These are phyloP conservation scores for Boleophthalmus pectinirostris DNA, from an alignment of 2,113 vertebrate genomes.

Conservation along the genomic window DNA sequence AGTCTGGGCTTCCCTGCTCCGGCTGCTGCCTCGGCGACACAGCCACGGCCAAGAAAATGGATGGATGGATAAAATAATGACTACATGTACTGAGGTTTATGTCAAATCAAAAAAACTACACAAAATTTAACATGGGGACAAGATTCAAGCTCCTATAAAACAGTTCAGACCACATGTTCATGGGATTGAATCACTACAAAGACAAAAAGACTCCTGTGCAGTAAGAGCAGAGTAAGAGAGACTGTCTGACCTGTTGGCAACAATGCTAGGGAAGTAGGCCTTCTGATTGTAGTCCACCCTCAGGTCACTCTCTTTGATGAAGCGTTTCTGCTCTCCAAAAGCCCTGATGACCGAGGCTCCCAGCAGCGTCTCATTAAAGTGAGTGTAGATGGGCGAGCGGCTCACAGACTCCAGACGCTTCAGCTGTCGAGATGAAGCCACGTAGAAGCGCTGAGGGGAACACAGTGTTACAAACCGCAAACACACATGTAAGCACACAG, in stretches of 20 bases:
- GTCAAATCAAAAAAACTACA: no score
- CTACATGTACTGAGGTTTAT: no score
- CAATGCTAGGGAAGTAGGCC: constrained; percentile 93
- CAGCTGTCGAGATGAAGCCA: constrained; percentile 92
- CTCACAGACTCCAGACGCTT: constrained; percentile 94
- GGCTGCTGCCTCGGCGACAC: no score
- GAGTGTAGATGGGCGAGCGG: constrained; percentile 92
- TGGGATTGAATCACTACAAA: no score
- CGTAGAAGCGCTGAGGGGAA: constrained; percentile 87
- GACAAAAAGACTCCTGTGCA: not conserved
- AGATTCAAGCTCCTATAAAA: no score
- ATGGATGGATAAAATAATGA: no score
- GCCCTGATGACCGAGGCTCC: constrained; percentile 92
- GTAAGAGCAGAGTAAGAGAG: not conserved
- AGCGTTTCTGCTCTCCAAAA: constrained; percentile 87
- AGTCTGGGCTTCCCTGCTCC: no score
- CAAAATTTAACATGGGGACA: no score
- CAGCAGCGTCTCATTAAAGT: constrained; percentile 93
- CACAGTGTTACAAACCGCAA: not conserved
- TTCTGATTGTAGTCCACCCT: constrained; percentile 95
- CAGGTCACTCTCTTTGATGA: constrained; percentile 86
- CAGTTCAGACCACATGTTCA: no score
- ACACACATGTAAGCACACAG: not conserved
- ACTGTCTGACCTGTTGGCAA: constrained; percentile 88
- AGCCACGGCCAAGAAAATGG: no score